Conservation (phyloP, 2,888 invertebrate species). For the Lycia hirtaria region DNA sequence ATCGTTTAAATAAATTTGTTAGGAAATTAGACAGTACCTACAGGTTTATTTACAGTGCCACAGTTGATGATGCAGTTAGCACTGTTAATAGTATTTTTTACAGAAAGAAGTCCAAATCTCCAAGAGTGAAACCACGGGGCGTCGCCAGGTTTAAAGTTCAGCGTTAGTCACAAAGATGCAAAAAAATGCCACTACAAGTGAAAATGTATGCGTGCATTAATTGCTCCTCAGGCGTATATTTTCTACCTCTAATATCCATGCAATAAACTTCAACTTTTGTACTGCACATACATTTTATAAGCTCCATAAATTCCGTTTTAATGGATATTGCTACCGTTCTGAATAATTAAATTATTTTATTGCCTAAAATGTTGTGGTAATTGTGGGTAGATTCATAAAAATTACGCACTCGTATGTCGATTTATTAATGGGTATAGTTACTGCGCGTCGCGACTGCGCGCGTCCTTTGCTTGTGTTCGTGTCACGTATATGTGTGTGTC, state of each 20-base stretch:
- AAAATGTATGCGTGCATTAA: neutral
- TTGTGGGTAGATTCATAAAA: conserved; percentile 20
- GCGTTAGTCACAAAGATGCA: neutral
- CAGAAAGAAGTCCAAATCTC: too few species aligned
- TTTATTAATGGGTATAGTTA: too few species aligned
- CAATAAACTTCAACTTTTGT: conserved; percentile 13
- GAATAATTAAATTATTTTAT: conserved; percentile 33
- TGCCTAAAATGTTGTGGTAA: conserved; percentile 20
- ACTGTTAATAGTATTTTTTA: too few species aligned
- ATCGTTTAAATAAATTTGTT: too few species aligned
- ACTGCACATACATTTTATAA: conserved; percentile 21
- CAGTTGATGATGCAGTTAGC: too few species aligned
- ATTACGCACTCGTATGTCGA: neutral
- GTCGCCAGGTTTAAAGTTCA: too few species aligned
- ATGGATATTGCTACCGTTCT: conserved; percentile 30
- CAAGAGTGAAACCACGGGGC: too few species aligned
- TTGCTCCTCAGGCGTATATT: conserved; percentile 4
- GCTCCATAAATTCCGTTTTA: conserved; percentile 24
- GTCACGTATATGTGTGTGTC: too few species aligned
- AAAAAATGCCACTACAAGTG: neutral
- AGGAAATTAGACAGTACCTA: too few species aligned
- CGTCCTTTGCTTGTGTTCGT: too few species aligned
- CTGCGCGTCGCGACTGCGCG: too few species aligned
- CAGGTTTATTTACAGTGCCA: too few species aligned
- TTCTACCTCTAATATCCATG: neutral